phyloP scores from a whole-genome alignment of 1,140 invertebrate genomes.

The Solen grandis region DNA sequence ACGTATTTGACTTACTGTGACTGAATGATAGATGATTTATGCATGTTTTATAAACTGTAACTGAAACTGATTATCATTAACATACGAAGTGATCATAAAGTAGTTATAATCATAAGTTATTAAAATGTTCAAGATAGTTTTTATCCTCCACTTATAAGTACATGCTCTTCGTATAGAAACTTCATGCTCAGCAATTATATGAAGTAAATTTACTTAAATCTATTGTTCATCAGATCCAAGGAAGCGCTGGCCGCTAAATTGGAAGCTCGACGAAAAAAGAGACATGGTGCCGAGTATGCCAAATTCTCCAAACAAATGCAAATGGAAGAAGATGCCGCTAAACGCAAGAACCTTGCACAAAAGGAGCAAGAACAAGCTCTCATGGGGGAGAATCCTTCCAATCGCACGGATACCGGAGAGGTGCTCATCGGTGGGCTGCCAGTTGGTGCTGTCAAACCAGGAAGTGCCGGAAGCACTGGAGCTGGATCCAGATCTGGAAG shows the following conservation, averaged over 20 bases:
- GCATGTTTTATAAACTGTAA: too few relatives aligned
- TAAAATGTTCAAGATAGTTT: too few relatives aligned
- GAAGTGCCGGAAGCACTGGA: not conserved
- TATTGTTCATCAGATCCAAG: too few relatives aligned
- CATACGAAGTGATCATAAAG: too few relatives aligned
- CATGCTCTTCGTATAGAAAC: too few relatives aligned
- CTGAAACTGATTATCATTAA: too few relatives aligned
- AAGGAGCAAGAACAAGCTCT: slow-evolving; percentile 59
- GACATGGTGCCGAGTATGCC: slow-evolving; percentile 67
- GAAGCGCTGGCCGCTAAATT: slow-evolving; percentile 69
- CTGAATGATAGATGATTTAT: too few relatives aligned
- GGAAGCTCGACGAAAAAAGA: slow-evolving; percentile 71
- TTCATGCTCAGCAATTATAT: too few relatives aligned
- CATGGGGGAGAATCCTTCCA: slow-evolving; percentile 12
- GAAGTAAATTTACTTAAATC: too few relatives aligned
- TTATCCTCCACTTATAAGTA: too few relatives aligned
- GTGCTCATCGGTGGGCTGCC: slow-evolving; percentile 45
- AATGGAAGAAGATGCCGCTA: slow-evolving; percentile 65
- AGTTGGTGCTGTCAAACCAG: slow-evolving; percentile 14
- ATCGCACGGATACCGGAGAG: slow-evolving; percentile 39
- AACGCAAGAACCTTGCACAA: slow-evolving; percentile 55
- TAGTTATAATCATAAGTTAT: too few relatives aligned
- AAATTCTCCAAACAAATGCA: slow-evolving; percentile 70
- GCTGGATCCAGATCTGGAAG: slow-evolving; percentile 1
- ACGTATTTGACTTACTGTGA: too few relatives aligned